Evolutionary conservation across 2,113 vertebrate species (phyloP), one percentile per base, ranked within the genome.

Genomic region (Neoarius graeffei): DNA sequence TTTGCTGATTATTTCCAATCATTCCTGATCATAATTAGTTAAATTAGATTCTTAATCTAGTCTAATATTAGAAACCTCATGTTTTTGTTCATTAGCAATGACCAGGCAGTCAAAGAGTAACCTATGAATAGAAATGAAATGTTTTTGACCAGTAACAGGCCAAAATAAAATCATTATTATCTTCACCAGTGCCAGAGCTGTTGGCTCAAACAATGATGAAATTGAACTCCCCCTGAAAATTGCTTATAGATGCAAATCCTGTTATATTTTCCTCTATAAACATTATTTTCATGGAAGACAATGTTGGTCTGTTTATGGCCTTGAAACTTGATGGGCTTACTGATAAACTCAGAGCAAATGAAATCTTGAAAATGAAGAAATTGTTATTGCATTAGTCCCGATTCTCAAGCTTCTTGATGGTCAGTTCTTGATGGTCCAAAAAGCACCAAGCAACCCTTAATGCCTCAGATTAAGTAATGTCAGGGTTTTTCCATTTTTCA

Each of bases 181-280:
- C 84, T 74, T 42, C 69, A 8, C 8, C 69, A 17, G 10, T 10
- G 67, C 19, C 54, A 48, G 52, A 73, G 69, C 23, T 74, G 60
- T 85, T 74, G 48, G 19, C n/a, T n/a, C 52, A 83, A 62, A 30
- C 42, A 83, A n/a, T 66, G 60, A 60, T 20, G 69, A 76, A 85
- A 74, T 60, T 2, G 54, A 48, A 76, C 5, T 20, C n/a, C 20
- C 56, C 14, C 30, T 85, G 84, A 69, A 76, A 76, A 85, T 74
- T 50, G 35, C 71, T 48, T 74, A 71, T 19, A 19, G 52, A 20
- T 15, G 13, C 27, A 42, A 60, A 60, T 60, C 69, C 56, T 48
- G 42, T 60, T n/a, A 76, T 14, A 25, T 48, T 42, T 59, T 42
- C 15, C 7, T 71, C 83, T 42, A 25, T 59, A 56, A 69, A 30